phyloP scores from a whole-genome alignment of 2,888 invertebrate species.

The Pterostichus madidus region DNA sequence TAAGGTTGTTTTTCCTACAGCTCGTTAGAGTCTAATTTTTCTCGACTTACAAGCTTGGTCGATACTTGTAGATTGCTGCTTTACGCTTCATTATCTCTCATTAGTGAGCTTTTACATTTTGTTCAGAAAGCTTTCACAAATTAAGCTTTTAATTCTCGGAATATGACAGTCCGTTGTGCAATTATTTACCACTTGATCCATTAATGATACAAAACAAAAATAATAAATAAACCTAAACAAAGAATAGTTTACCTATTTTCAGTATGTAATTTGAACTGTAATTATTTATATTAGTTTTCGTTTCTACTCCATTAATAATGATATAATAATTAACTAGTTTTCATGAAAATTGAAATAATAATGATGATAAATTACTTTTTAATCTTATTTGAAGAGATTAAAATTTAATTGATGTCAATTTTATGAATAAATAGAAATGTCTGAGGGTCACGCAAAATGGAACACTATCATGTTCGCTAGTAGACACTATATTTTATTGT shows the following conservation, averaged over 20 bases:
- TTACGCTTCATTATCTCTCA: conserved; percentile 52
- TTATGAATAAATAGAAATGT: too few relatives aligned
- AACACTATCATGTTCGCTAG: too few relatives aligned
- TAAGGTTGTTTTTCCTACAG: conserved; percentile 17
- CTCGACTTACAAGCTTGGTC: conserved; percentile 28
- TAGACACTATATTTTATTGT: too few relatives aligned
- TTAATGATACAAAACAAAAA: conserved; percentile 36
- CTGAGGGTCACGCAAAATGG: too few relatives aligned
- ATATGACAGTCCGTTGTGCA: conserved; percentile 44
- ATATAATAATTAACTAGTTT: too few relatives aligned
- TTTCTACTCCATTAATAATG: too few relatives aligned
- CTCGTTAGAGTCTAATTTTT: conserved; percentile 31
- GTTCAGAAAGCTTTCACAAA: conserved; percentile 53
- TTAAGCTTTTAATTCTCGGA: conserved; percentile 53
- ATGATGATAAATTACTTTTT: too few relatives aligned
- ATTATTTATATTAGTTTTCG: background rate
- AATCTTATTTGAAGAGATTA: too few relatives aligned
- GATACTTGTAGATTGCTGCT: conserved; percentile 42
- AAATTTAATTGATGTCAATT: too few relatives aligned
- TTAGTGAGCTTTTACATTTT: conserved; percentile 54
- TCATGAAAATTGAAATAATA: too few relatives aligned
- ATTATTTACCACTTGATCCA: conserved; percentile 48
- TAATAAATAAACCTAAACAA: background rate
- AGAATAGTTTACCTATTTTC: too few relatives aligned
- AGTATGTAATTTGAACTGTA: background rate